A percentile compares a stretch with the other conserved stretches of the same genome.
Conservation (phyloP, 1,140 invertebrate genomes). For the Brachystomella parvula region DNA sequence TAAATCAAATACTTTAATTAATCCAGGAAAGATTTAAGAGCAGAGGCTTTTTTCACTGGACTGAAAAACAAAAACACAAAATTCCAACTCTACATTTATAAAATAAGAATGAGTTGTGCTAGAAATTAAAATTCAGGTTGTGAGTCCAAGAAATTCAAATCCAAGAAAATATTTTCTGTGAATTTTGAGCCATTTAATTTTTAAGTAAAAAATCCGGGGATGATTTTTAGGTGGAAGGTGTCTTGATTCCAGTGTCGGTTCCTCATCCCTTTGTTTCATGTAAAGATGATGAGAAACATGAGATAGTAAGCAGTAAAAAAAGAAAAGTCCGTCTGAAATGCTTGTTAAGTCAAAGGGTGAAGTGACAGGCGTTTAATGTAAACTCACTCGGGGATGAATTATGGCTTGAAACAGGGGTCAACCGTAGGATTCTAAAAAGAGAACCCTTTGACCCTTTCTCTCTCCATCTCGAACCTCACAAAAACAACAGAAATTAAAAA, state of each 20-base stretch:
- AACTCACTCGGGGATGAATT: constrained; percentile 35
- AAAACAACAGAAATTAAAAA: too few relatives aligned
- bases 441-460: neutral
- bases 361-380: constrained; percentile 34
- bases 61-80: neutral
- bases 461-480: neutral
- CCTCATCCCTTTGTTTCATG: neutral
- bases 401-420: constrained; percentile 31
- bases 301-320: neutral
- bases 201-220: constrained; percentile 10
- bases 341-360: neutral
- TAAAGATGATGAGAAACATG: neutral
- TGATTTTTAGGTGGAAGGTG: too few relatives aligned
- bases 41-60: neutral
- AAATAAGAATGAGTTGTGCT: neutral
- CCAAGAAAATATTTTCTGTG: constrained; percentile 6
- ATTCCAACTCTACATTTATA: neutral
- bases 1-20: constrained; percentile 34
- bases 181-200: constrained; percentile 9
- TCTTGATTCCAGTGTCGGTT: too few relatives aligned
- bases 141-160: neutral
- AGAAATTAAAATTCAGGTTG: neutral
- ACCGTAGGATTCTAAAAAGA: neutral
- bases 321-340: neutral
- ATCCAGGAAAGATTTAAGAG: constrained; percentile 19